These are phyloP conservation scores for Perca fluviatilis DNA, from an alignment of 2,113 vertebrate genomes.

Conservation along the genomic window DNA sequence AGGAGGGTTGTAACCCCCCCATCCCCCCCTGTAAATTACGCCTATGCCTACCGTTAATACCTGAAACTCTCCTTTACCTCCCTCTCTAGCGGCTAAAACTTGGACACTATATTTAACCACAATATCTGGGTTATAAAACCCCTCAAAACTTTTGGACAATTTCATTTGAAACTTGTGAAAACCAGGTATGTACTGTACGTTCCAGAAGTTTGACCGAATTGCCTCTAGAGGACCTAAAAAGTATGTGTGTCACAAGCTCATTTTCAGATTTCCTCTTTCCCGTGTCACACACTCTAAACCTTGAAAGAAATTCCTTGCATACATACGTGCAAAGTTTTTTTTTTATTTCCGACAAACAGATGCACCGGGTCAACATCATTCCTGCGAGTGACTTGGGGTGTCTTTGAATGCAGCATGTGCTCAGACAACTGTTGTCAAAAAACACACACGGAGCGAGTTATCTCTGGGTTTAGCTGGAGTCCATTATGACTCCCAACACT, in stretches of 20 bases:
- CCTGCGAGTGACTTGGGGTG: constrained; percentile 29
- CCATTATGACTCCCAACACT: constrained; percentile 49
- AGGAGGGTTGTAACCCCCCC: too few species aligned
- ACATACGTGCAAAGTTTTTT: not conserved
- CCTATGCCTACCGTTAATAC: not conserved
- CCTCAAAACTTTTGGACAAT: too few species aligned
- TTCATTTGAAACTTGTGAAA: too few species aligned
- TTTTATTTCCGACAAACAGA: not conserved
- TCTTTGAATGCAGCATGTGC: constrained; percentile 63
- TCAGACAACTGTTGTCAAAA: constrained; percentile 34
- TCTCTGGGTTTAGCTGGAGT: constrained; percentile 22
- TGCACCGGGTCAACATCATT: constrained; percentile 36
- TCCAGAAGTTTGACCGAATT: too few species aligned
- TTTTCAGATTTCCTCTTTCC: constrained; percentile 8
- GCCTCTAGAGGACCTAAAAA: too few species aligned
- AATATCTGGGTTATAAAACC: not conserved
- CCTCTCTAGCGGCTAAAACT: not conserved
- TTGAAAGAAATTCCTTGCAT: not conserved
- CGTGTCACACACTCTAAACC: not conserved
- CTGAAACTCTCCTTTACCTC: not conserved
- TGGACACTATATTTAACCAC: not conserved
- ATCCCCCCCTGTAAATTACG: too few species aligned
- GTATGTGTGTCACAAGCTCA: not conserved
- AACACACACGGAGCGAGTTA: constrained; percentile 15
- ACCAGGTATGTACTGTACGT: too few species aligned